phyloP scores from a whole-genome alignment of 2,888 invertebrate species.

The Chrysolina haemoptera region DNA sequence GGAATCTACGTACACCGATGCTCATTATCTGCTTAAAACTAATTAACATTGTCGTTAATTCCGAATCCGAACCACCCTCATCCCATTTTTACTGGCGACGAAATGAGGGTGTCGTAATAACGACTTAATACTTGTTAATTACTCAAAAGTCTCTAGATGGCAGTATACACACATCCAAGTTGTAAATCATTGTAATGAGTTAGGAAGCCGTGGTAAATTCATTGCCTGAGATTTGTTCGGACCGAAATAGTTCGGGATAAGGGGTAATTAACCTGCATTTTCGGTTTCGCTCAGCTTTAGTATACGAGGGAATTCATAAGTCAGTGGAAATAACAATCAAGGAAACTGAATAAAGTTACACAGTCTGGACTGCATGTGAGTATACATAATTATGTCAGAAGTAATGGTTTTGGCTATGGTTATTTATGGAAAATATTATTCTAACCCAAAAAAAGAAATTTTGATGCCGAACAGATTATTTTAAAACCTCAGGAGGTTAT shows the following conservation, averaged over 20 bases:
- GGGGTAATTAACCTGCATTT: slow-evolving; percentile 24
- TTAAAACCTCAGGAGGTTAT: too few species aligned
- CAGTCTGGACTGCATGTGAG: too few species aligned
- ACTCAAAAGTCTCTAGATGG: slow-evolving; percentile 55
- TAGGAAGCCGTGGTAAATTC: slow-evolving; percentile 47
- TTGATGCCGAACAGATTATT: too few species aligned
- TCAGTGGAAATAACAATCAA: not conserved
- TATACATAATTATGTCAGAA: too few species aligned
- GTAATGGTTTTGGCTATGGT: too few species aligned
- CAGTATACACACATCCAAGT: slow-evolving; percentile 55
- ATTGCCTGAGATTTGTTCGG: slow-evolving; percentile 43
- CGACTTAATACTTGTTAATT: slow-evolving; percentile 60
- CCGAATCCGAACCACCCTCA: slow-evolving; percentile 49
- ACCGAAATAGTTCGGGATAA: slow-evolving; percentile 38
- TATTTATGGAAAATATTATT: too few species aligned
- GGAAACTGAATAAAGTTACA: too few species aligned
- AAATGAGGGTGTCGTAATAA: slow-evolving; percentile 56
- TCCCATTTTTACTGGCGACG: slow-evolving; percentile 50
- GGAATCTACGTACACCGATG: slow-evolving; percentile 24
- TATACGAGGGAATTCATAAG: not conserved
- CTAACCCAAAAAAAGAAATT: too few species aligned
- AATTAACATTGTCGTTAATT: slow-evolving; percentile 57
- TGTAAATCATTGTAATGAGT: slow-evolving; percentile 57
- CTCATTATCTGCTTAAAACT: slow-evolving; percentile 56
- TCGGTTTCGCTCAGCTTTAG: not conserved